Evolutionary conservation across 1,140 invertebrate genomes (phyloP), one percentile per base, ranked within the genome.

Genomic region (Drosophila melanica): DNA sequence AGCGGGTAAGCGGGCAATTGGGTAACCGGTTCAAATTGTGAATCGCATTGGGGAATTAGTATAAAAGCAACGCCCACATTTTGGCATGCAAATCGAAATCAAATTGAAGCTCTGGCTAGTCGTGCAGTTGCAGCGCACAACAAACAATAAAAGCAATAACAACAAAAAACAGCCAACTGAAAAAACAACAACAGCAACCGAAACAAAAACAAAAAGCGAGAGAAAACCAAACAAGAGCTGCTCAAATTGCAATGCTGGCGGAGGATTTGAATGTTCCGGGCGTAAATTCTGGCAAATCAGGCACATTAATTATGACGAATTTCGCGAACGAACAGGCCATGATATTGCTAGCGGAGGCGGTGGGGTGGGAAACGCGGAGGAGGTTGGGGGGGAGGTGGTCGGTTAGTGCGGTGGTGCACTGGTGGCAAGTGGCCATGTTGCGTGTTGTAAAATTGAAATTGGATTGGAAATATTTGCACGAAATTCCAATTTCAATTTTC

Each of bases 271-370:
- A 71, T 65, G 45, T 66, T 66, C 27, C 37, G 48, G 58, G 51
- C 78, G 80, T 59, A 58, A 58, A 45, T 58, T 35, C 55, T 45
- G 55, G 41, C 66, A 87, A 86, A 87, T 86, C 81, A 81, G 79
- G 78, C 81, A 78, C 82, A 86, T 86, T 86, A 86, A 86, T 86
- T 87, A 86, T 86, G 81, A 79, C 69, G 62, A 81, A 85, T 84
- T 73, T 66, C 30, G 59, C 63, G 20, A 44, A 11, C 44, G 30
- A 18, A 9, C 35, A 27, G 39, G n/a, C 41, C n/a, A 20, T n/a
- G n/a, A 12, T 6, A 23, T 23, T 23, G 27, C 27, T 27, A 27
- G 23, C 4, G 27, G 7, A 1, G 27, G 27, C 4, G 4, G 23
- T 3, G 3, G 1, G 3, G 5, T 27, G 23, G 23, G 23, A 6